Evolutionary conservation across 2,888 invertebrate genomes (phyloP).

Genomic region (Noctua comes): DNA sequence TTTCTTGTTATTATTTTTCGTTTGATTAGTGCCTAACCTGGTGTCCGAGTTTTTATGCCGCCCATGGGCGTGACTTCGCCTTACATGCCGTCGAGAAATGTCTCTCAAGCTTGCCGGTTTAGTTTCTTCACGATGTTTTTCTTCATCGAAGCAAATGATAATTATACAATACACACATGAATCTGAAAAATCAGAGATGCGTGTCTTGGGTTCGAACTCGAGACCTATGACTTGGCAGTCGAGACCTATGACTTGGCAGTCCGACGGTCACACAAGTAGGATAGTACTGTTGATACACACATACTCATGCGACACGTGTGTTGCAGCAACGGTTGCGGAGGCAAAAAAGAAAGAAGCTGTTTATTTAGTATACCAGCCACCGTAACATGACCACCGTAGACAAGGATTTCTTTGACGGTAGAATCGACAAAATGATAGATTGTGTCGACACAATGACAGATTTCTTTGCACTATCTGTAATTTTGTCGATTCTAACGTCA

Average conservation of each 20-base stretch:
- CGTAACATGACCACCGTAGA: too few species aligned
- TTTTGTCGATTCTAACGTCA: too few species aligned
- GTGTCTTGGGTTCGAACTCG: background rate
- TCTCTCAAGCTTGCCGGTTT: background rate
- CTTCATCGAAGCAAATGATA: background rate
- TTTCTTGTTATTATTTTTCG: background rate
- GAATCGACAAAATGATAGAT: too few species aligned
- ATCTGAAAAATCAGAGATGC: background rate
- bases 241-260: too few species aligned
- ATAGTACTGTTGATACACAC: background rate
- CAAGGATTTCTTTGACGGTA: too few species aligned
- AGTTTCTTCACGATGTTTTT: background rate
- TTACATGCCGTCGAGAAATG: background rate
- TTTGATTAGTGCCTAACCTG: background rate
- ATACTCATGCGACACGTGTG: background rate
- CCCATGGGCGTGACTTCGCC: background rate
- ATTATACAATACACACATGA: background rate
- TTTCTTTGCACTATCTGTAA: too few species aligned
- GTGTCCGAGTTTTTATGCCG: background rate
- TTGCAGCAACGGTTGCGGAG: background rate
- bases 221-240: too few species aligned
- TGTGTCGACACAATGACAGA: too few species aligned
- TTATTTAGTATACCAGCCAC: background rate
- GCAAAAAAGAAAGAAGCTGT: background rate
- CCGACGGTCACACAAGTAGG: background rate